Percentiles rank a stretch among this genome's conserved stretches.
phyloP scores from a whole-genome alignment of 2,797 vertebrate genomes.

The Oreortyx pictus region DNA sequence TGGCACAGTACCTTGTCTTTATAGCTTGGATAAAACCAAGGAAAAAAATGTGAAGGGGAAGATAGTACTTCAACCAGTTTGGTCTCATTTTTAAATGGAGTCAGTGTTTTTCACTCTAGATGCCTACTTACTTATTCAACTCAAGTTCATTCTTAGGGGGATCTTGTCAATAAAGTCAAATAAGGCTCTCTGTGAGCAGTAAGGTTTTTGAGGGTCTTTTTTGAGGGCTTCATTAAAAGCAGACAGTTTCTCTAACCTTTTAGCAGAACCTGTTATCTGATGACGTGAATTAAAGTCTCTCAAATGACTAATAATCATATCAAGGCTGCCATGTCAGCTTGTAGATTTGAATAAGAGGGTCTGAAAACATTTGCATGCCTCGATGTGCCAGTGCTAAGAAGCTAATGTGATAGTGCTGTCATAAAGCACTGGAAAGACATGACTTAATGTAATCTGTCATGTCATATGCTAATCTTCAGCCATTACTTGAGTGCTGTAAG shows the following conservation, averaged over 20 bases:
- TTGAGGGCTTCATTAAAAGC: conserved; percentile 88
- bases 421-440: conserved; percentile 93
- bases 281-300: conserved; percentile 95
- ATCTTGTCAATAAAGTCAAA: conserved; percentile 84
- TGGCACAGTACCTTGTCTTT: not conserved
- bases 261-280: conserved; percentile 91
- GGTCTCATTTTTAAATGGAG: conserved; percentile 61
- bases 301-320: conserved; percentile 99
- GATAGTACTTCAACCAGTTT: conserved; percentile 29
- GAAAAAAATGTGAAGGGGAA: not conserved
- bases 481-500: conserved; percentile 91
- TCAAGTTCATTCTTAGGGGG: conserved; percentile 77
- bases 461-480: conserved; percentile 99
- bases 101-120: conserved; percentile 33
- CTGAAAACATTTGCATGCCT: conserved; percentile 98
- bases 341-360: conserved; percentile 99
- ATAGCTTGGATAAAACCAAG: conserved; percentile 35
- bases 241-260: conserved; percentile 92
- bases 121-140: conserved; percentile 79
- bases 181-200: conserved; percentile 70
- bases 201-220: conserved; percentile 78
- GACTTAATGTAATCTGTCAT: conserved; percentile 99
- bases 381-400: conserved; percentile 94
- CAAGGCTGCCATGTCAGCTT: conserved; percentile 97
- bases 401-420: conserved; percentile 94